Evolutionary conservation across 2,113 vertebrate species (phyloP).

Genomic region (Oxygymnocypris stewartii): DNA sequence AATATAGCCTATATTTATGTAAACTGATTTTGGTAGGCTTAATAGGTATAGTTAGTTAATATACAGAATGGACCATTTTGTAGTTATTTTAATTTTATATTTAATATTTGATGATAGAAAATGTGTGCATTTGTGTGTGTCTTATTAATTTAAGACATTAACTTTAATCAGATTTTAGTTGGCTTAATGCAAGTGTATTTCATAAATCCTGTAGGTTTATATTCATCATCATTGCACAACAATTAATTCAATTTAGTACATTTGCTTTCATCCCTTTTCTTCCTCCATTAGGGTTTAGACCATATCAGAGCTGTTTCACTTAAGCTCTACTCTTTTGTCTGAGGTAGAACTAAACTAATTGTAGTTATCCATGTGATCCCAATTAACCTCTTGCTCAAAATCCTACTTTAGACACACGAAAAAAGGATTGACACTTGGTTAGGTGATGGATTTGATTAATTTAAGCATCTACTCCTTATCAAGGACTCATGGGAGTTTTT

Average conservation of each 20-base stretch:
- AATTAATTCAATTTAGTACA: not conserved
- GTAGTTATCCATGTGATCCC: slow-evolving; percentile 30
- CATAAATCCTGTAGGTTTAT: not conserved
- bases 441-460: slow-evolving; percentile 9
- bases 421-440: not conserved
- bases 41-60: not conserved
- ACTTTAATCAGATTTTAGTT: not conserved
- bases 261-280: not conserved
- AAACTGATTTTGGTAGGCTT: not conserved
- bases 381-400: slow-evolving; percentile 1
- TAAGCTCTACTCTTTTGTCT: not conserved
- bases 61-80: not conserved
- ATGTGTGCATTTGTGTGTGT: not conserved
- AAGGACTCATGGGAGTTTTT: slow-evolving; percentile 6
- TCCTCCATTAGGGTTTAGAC: not conserved
- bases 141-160: not conserved
- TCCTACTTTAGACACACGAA: not conserved
- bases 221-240: not conserved
- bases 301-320: not conserved
- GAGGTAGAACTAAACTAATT: slow-evolving; percentile 19
- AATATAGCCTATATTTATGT: not conserved
- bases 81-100: not conserved
- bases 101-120: not conserved
- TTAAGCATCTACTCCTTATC: slow-evolving; percentile 19
- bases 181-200: not conserved